phyloP scores from a whole-genome alignment of 2,797 vertebrate species.

The Chlorospingus semifuscus region DNA sequence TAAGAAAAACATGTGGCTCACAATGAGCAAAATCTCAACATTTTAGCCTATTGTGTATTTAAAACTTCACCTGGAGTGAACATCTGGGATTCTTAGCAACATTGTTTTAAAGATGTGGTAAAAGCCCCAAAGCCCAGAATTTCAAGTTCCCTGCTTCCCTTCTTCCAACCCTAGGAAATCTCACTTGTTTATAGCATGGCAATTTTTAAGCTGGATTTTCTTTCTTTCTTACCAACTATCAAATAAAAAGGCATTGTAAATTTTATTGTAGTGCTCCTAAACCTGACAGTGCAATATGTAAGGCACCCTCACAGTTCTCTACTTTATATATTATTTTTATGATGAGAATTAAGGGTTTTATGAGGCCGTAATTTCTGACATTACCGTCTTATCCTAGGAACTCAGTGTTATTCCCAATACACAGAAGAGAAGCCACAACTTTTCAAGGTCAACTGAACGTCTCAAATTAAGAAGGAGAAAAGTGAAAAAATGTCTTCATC shows the following conservation, averaged over 20 bases:
- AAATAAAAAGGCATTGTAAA: conserved; percentile 75
- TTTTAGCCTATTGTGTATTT: conserved; percentile 3
- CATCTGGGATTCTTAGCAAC: conserved; percentile 14
- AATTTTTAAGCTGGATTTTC: conserved; percentile 67
- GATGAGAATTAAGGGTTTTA: conserved; percentile 77
- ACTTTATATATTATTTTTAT: conserved; percentile 83
- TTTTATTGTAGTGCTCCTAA: conserved; percentile 74
- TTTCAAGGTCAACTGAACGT: conserved; percentile 72
- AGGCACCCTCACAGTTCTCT: conserved; percentile 72
- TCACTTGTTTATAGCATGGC: conserved; percentile 64
- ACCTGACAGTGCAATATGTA: conserved; percentile 73
- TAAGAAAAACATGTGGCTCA: not conserved
- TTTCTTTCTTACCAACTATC: conserved; percentile 56
- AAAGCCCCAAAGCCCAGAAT: conserved; percentile 3
- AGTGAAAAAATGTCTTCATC: not conserved
- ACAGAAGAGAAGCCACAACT: conserved; percentile 41
- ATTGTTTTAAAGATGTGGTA: conserved; percentile 16
- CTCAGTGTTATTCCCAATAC: conserved; percentile 50
- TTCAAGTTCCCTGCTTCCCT: not conserved
- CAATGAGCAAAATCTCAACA: not conserved
- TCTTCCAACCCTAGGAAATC: not conserved
- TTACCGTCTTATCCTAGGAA: conserved; percentile 70
- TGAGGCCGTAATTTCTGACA: conserved; percentile 78
- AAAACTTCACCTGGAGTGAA: conserved; percentile 36
- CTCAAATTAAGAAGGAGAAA: not conserved